Evolutionary conservation across 2,888 invertebrate genomes (phyloP).

Genomic region (Lysandra bellargus): DNA sequence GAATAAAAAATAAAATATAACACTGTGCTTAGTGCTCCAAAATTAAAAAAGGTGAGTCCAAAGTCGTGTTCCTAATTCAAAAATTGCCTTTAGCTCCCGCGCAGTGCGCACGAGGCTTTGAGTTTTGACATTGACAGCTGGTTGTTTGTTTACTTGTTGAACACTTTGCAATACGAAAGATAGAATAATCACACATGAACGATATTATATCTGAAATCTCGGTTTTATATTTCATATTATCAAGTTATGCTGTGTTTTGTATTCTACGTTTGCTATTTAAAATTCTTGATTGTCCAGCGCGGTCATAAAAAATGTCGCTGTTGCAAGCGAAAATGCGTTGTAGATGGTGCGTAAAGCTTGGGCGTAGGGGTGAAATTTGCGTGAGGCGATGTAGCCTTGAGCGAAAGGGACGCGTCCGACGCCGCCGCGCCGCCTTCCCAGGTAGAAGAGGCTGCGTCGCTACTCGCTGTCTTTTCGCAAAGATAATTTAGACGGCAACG

Average conservation of each 20-base stretch:
- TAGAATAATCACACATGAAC: neutral
- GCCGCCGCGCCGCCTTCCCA: slow-evolving; percentile 59
- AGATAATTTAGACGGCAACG: slow-evolving; percentile 42
- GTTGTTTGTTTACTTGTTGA: slow-evolving; percentile 56
- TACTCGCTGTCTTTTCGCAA: slow-evolving; percentile 52
- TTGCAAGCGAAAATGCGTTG: slow-evolving; percentile 41
- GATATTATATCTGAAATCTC: neutral
- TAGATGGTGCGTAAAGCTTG: slow-evolving; percentile 2
- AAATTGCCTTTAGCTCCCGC: slow-evolving; percentile 32
- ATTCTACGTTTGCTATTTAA: slow-evolving; percentile 41
- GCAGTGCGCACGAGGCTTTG: slow-evolving; percentile 45
- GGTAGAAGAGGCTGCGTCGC: slow-evolving; percentile 56
- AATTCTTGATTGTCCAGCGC: slow-evolving; percentile 54
- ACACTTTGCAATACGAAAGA: slow-evolving; percentile 3
- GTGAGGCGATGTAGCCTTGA: slow-evolving; percentile 59
- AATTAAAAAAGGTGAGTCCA: slow-evolving; percentile 37
- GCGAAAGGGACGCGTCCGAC: slow-evolving; percentile 69
- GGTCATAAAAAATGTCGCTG: slow-evolving; percentile 48
- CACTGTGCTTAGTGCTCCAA: neutral
- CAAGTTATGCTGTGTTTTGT: slow-evolving; percentile 38
- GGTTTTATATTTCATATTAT: neutral
- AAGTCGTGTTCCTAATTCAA: slow-evolving; percentile 13
- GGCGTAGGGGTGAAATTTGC: slow-evolving; percentile 49
- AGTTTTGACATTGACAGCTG: slow-evolving; percentile 57
- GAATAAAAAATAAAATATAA: neutral